Evolutionary conservation across 2,888 invertebrate species (phyloP).

Genomic region (Falcaria lacertinaria): DNA sequence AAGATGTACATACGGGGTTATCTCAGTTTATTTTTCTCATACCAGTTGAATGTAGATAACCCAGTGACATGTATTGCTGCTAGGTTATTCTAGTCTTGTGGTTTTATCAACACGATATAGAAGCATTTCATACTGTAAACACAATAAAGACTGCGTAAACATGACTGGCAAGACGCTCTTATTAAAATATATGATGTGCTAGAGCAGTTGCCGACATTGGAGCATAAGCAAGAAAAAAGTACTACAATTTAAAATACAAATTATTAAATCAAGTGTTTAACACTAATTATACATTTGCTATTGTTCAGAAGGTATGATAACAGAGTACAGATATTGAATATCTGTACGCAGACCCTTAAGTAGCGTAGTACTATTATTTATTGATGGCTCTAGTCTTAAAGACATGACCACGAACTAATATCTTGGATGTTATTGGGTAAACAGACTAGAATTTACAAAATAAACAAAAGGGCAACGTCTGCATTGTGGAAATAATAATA

Average conservation of each 20-base stretch:
- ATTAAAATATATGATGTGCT: constrained; percentile 1
- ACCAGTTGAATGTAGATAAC: constrained; percentile 26
- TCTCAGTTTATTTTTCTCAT: constrained; percentile 17
- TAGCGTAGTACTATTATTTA: too few relatives aligned
- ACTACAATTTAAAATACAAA: background rate
- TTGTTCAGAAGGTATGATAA: too few relatives aligned
- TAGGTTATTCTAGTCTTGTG: constrained; percentile 20
- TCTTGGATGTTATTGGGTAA: too few relatives aligned
- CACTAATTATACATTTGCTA: too few relatives aligned
- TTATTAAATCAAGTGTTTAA: too few relatives aligned
- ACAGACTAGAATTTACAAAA: background rate
- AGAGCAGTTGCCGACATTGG: background rate
- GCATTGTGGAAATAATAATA: constrained; percentile 14
- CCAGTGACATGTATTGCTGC: constrained; percentile 24
- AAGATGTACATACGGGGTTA: background rate
- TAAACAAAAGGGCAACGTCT: constrained; percentile 11
- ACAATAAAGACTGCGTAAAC: constrained; percentile 2
- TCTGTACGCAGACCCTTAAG: too few relatives aligned
- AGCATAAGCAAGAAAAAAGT: background rate
- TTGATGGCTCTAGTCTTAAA: too few relatives aligned
- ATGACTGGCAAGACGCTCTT: background rate
- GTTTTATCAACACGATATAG: constrained; percentile 14
- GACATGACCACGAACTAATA: too few relatives aligned
- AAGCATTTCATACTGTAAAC: constrained; percentile 1
- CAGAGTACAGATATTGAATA: too few relatives aligned